A percentile compares a stretch with the other conserved stretches of the same genome.
Conservation (phyloP, 2,113 vertebrate species). For the Phrynosoma platyrhinos region DNA sequence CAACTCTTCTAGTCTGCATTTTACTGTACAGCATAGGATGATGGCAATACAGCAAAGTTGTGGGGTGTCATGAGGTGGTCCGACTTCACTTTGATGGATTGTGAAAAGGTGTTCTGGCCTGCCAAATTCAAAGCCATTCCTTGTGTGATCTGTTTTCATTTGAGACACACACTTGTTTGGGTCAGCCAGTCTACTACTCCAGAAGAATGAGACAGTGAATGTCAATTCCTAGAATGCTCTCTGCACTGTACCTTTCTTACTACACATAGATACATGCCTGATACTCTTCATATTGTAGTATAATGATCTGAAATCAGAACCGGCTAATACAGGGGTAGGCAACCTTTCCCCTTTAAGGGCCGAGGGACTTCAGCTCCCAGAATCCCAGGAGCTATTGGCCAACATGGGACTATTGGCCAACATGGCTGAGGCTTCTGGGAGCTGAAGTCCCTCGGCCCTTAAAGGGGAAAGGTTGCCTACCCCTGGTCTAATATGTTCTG, state of each 20-base stretch:
- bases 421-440: too few species aligned
- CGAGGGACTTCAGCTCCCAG: too few species aligned
- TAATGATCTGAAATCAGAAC: neutral
- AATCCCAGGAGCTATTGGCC: too few species aligned
- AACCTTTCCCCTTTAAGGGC: too few species aligned
- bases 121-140: conserved; percentile 3
- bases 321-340: too few species aligned
- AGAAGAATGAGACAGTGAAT: neutral
- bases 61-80: neutral
- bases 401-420: too few species aligned
- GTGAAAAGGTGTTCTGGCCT: neutral
- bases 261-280: neutral
- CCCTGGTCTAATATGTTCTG: neutral
- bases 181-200: neutral
- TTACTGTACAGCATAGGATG: neutral
- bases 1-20: neutral
- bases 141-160: neutral
- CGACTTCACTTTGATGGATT: neutral
- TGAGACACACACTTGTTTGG: neutral
- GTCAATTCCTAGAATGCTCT: neutral
- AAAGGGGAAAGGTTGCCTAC: too few species aligned
- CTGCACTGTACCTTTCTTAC: neutral
- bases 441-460: too few species aligned
- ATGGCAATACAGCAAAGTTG: neutral
- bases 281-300: neutral